Conservation (phyloP, 2,888 invertebrate species). For the Acanthoscelides obtectus region DNA sequence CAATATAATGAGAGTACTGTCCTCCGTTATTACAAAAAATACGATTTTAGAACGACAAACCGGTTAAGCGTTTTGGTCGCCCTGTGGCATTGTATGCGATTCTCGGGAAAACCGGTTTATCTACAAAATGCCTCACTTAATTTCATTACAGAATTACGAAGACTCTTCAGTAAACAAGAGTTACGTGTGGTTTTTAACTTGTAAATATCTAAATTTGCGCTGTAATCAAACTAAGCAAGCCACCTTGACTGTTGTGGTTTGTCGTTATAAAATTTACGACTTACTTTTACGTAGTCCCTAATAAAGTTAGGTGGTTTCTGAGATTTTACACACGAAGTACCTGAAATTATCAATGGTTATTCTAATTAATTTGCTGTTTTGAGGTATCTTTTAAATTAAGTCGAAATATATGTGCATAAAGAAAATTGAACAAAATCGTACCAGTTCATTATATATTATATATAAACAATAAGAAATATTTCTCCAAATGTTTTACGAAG, state of each 20-base stretch:
- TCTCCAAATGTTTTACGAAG: neutral
- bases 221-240: neutral
- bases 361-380: too few species aligned
- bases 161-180: neutral
- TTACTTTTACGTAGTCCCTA: neutral
- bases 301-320: neutral
- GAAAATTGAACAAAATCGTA: too few species aligned
- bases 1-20: slow-evolving; percentile 34
- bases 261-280: neutral
- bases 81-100: slow-evolving; percentile 1
- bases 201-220: neutral
- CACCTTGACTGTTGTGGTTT: neutral
- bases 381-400: too few species aligned
- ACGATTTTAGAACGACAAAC: neutral
- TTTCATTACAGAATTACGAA: neutral
- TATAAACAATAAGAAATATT: neutral
- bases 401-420: neutral
- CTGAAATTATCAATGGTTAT: too few species aligned
- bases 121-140: neutral
- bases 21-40: slow-evolving; percentile 20
- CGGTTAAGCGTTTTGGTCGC: neutral
- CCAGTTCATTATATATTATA: neutral
- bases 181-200: neutral
- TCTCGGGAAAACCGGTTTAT: neutral
- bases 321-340: neutral